These are phyloP conservation scores for Bursaphelenchus okinawaensis DNA, from an alignment of 2,888 invertebrate genomes.

Conservation along the genomic window DNA sequence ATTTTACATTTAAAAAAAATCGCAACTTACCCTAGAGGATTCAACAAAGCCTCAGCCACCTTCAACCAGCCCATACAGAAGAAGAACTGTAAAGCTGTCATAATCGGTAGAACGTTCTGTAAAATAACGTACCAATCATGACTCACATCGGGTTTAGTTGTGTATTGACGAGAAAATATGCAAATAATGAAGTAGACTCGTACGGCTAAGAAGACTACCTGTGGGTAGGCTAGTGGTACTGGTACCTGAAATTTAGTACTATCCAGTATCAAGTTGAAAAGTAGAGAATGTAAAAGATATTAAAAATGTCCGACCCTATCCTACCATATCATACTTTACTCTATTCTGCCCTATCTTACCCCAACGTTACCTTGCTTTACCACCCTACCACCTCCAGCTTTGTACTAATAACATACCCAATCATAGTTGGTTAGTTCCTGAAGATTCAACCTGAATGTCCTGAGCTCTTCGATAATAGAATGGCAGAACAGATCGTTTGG, in stretches of 20 bases:
- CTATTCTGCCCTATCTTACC: too few species aligned
- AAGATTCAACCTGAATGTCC: slow-evolving; percentile 18
- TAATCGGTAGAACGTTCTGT: slow-evolving; percentile 42
- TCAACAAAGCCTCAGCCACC: slow-evolving; percentile 47
- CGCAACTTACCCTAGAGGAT: slow-evolving; percentile 27
- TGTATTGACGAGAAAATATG: slow-evolving; percentile 35
- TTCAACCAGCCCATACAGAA: slow-evolving; percentile 55
- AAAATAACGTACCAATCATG: neutral
- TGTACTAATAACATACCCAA: too few species aligned
- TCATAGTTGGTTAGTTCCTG: slow-evolving; percentile 28
- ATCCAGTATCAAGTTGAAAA: neutral
- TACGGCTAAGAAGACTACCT: slow-evolving; percentile 41
- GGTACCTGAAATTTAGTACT: slow-evolving; percentile 21
- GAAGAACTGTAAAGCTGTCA: slow-evolving; percentile 47
- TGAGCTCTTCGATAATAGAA: slow-evolving; percentile 13
- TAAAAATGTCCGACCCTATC: too few species aligned
- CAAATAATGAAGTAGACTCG: slow-evolving; percentile 42
- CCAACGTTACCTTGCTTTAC: too few species aligned
- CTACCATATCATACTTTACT: too few species aligned
- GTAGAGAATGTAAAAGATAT: too few species aligned
- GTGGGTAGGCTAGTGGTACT: slow-evolving; percentile 44
- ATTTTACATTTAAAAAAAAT: neutral
- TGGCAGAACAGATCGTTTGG: slow-evolving; percentile 2
- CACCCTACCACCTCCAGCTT: too few species aligned
- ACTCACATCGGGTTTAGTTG: neutral